Evolutionary conservation across 1,140 invertebrate species (phyloP).

Genomic region (Drosophila orosa): DNA sequence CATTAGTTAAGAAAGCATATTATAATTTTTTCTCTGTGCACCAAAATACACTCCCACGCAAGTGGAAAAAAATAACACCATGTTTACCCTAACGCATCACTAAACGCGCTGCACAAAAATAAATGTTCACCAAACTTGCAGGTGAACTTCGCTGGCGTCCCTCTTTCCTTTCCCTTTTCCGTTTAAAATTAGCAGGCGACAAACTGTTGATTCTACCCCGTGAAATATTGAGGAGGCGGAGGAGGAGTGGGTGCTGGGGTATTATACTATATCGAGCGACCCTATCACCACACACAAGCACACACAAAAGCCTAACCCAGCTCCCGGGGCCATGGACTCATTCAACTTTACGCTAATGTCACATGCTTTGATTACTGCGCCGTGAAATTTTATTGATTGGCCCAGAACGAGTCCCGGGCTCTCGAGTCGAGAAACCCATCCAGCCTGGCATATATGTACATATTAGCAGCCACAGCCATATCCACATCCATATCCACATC

Average conservation of each 20-base stretch:
- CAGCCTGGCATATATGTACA: conserved; percentile 14
- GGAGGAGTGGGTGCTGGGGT: neutral
- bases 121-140: conserved; percentile 65
- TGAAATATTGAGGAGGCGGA: conserved; percentile 1
- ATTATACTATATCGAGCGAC: conserved; percentile 58
- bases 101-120: conserved; percentile 71
- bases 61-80: neutral
- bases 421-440: conserved; percentile 29
- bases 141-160: conserved; percentile 55
- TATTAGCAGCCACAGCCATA: conserved; percentile 16
- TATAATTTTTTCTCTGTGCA: neutral
- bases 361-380: conserved; percentile 82
- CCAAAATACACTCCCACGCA: conserved; percentile 8
- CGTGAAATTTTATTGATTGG: conserved; percentile 84
- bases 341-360: conserved; percentile 83
- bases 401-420: conserved; percentile 47
- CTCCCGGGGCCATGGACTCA: conserved; percentile 59
- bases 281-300: conserved; percentile 55
- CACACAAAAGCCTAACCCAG: conserved; percentile 57
- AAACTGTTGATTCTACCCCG: conserved; percentile 76
- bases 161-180: neutral
- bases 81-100: conserved; percentile 72
- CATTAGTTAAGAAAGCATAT: neutral
- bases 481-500: neutral
- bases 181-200: conserved; percentile 76